phyloP scores from a whole-genome alignment of 2,797 vertebrate species.

The Mus caroli region DNA sequence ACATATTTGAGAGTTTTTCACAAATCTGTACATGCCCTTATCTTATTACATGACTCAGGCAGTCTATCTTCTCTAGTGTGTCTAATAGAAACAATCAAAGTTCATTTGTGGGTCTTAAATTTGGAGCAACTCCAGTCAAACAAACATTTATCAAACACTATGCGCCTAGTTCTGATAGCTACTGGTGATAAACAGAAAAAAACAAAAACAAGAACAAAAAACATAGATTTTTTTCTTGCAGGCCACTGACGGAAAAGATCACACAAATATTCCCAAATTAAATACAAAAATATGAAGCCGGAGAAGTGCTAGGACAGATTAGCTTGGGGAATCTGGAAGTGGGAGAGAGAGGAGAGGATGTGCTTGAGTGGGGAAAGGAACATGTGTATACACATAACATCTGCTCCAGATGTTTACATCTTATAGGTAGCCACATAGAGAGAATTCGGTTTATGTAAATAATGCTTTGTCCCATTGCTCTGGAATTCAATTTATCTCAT shows the following conservation, averaged over 20 bases:
- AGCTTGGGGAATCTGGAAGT: neutral
- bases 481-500: conserved; percentile 15
- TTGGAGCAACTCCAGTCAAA: conserved; percentile 9
- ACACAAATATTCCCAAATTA: neutral
- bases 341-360: neutral
- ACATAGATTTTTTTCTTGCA: neutral
- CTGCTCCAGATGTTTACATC: neutral
- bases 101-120: conserved; percentile 5
- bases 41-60: neutral
- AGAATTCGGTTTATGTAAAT: conserved; percentile 22
- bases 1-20: neutral
- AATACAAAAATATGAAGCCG: neutral
- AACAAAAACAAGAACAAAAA: neutral
- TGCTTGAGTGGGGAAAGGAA: neutral
- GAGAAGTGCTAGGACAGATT: neutral
- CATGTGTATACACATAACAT: neutral
- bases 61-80: neutral
- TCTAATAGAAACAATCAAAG: conserved; percentile 34
- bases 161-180: neutral
- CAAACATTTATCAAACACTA: neutral
- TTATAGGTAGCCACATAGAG: neutral
- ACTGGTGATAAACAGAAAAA: neutral
- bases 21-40: neutral
- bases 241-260: neutral
- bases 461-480: neutral